Conservation (phyloP, 2,797 vertebrate genomes). For the Anas bernieri region DNA sequence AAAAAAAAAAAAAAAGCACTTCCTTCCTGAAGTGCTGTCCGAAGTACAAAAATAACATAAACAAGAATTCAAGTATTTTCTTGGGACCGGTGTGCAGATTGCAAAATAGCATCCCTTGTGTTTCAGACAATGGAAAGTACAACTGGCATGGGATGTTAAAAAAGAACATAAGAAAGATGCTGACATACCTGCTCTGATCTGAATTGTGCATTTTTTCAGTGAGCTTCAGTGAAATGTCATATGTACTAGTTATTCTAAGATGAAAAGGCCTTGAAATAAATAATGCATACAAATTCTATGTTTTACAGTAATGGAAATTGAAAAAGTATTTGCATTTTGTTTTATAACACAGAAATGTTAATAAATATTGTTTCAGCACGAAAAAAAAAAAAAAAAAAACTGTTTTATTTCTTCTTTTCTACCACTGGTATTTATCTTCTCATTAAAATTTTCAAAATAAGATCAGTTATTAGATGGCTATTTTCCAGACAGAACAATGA, state of each 20-base stretch:
- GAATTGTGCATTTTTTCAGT: background rate
- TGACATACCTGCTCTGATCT: background rate
- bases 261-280: slow-evolving; percentile 21
- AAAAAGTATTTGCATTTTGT: background rate
- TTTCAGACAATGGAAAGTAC: background rate
- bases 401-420: background rate
- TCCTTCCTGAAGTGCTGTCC: background rate
- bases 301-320: background rate
- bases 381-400: background rate
- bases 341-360: background rate
- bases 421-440: background rate
- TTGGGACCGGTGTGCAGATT: background rate
- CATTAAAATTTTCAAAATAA: background rate
- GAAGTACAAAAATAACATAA: background rate
- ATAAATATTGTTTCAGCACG: background rate
- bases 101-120: background rate
- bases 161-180: background rate
- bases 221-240: background rate
- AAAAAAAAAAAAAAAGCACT: background rate
- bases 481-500: background rate
- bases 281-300: background rate
- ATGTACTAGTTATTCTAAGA: background rate
- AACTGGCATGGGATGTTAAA: background rate
- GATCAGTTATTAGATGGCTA: background rate
- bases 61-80: background rate